phyloP scores from a whole-genome alignment of 1,140 invertebrate species.

The Ceratina japonica region DNA sequence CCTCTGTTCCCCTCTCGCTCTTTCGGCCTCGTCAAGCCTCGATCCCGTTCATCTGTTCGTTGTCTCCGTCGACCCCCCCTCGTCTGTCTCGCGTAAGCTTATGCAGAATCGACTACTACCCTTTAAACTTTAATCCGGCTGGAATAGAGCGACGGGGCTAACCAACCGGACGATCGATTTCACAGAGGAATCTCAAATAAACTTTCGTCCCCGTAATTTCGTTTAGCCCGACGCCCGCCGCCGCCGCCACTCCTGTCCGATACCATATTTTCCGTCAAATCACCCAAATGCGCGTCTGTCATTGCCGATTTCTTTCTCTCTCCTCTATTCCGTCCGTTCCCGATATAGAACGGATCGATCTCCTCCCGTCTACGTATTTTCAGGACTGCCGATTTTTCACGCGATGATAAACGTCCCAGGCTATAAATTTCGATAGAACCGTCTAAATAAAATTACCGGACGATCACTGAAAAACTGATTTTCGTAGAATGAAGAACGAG shows the following conservation, averaged over 20 bases:
- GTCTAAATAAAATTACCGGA: no score
- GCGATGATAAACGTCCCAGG: no score
- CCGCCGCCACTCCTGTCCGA: not conserved
- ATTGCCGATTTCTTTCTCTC: not conserved
- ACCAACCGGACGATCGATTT: constrained; percentile 42
- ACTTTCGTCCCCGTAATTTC: constrained; percentile 28
- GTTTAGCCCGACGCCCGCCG: constrained; percentile 13
- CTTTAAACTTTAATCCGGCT: constrained; percentile 40
- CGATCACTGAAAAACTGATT: no score
- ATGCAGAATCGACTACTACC: constrained; percentile 39
- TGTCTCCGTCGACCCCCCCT: not conserved
- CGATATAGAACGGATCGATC: no score
- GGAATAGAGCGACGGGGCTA: constrained; percentile 24
- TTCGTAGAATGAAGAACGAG: no score
- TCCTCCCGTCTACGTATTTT: no score
- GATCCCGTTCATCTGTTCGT: constrained; percentile 13
- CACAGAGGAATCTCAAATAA: constrained; percentile 32
- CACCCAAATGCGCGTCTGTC: not conserved
- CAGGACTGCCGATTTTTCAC: no score
- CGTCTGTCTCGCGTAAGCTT: constrained; percentile 32
- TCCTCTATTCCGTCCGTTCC: no score
- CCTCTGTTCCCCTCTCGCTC: not conserved
- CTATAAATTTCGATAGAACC: no score
- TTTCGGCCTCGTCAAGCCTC: not conserved
- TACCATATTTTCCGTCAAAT: not conserved